phyloP scores from a whole-genome alignment of 2,113 vertebrate species.

The Aptenodytes forsteri region DNA sequence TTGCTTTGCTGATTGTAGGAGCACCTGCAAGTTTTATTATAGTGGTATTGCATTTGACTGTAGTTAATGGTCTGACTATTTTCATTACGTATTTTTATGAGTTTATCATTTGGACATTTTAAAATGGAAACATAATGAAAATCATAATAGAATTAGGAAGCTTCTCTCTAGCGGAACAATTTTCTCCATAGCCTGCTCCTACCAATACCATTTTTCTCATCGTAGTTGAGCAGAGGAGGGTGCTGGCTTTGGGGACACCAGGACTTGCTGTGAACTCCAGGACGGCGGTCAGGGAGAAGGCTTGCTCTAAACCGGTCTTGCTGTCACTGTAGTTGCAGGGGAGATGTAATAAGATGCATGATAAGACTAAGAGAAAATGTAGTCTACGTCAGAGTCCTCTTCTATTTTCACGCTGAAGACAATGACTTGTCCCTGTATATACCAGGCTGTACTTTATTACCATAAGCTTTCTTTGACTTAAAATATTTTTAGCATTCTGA shows the following conservation, averaged over 20 bases:
- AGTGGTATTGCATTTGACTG: background rate
- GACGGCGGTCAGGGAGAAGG: background rate
- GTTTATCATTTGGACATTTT: conserved; percentile 63
- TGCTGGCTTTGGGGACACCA: background rate
- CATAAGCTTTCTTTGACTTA: background rate
- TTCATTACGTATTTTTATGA: conserved; percentile 57
- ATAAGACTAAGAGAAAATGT: background rate
- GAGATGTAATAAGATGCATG: background rate
- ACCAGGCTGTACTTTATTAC: background rate
- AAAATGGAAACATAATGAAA: conserved; percentile 61
- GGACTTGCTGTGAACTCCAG: background rate
- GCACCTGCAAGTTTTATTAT: background rate
- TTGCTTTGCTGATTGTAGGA: background rate
- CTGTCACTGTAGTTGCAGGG: background rate
- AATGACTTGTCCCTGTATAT: background rate
- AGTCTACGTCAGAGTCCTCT: background rate
- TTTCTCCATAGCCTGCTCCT: background rate
- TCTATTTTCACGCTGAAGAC: background rate
- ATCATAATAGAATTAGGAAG: conserved; percentile 51
- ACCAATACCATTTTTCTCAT: background rate
- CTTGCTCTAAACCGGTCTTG: background rate
- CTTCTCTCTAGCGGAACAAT: conserved; percentile 44
- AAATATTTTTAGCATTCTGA: background rate
- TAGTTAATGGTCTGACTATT: conserved; percentile 46
- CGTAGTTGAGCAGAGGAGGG: background rate